Evolutionary conservation across 2,113 vertebrate species (phyloP).

Genomic region (Megaceryle maxima): DNA sequence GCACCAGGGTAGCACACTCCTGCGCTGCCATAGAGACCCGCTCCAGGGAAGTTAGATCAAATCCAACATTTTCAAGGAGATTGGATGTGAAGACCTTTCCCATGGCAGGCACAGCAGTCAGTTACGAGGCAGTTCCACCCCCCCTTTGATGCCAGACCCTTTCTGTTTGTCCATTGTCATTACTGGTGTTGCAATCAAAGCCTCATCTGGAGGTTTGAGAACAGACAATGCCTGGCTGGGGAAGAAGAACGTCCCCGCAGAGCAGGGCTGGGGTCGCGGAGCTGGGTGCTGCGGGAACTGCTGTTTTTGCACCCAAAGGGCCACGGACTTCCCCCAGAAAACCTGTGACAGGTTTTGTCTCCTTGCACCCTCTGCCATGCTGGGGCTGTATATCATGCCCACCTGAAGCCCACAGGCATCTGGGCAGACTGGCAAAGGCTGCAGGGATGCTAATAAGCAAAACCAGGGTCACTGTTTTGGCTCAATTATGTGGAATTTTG

Average conservation of each 20-base stretch:
- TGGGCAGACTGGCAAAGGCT: background rate
- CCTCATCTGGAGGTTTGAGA: background rate
- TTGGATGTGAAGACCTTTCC: background rate
- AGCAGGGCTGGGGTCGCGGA: accelerated
- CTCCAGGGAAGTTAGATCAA: background rate
- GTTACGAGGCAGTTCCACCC: background rate
- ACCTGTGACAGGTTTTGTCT: background rate
- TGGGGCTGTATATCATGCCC: accelerated
- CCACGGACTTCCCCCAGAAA: background rate
- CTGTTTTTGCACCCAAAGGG: background rate
- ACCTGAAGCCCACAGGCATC: background rate
- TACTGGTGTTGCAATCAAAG: background rate
- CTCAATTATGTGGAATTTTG: background rate
- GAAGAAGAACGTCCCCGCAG: accelerated
- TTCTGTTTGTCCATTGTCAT: background rate
- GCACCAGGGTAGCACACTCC: background rate
- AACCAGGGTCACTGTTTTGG: background rate
- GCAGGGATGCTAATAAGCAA: background rate
- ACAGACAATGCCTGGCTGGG: accelerated
- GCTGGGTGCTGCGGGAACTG: background rate
- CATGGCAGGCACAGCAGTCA: background rate
- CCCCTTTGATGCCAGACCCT: background rate
- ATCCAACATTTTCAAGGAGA: background rate
- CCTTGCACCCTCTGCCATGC: accelerated
- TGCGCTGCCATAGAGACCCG: background rate